Conservation (phyloP, 2,888 invertebrate genomes). For the Drosophila melanosoma region DNA sequence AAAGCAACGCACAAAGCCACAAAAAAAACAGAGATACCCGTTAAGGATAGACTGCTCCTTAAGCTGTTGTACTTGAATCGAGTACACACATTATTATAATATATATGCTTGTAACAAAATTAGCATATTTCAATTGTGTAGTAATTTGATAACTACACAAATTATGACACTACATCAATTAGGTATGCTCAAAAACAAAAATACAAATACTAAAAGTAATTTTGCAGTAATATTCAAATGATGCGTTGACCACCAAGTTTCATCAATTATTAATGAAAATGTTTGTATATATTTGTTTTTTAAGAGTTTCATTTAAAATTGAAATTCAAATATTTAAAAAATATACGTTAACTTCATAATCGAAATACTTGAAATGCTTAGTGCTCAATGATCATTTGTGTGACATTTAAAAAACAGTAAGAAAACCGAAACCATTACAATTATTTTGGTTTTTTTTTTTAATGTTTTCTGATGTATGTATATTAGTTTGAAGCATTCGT, state of each 20-base stretch:
- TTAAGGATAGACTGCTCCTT: conserved; percentile 9
- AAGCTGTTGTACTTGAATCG: conserved; percentile 43
- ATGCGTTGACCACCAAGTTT: conserved; percentile 33
- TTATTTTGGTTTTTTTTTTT: conserved; percentile 46
- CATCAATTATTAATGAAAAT: too few relatives aligned
- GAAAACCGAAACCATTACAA: conserved; percentile 43
- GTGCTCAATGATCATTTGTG: conserved; percentile 40
- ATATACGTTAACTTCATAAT: background rate
- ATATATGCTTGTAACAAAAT: conserved; percentile 39
- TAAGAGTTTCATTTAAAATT: background rate
- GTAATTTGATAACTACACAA: conserved; percentile 50
- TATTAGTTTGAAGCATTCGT: conserved; percentile 74
- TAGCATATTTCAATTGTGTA: conserved; percentile 41
- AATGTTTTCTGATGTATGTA: conserved; percentile 35
- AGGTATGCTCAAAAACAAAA: conserved; percentile 28
- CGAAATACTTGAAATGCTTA: conserved; percentile 5
- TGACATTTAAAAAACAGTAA: conserved; percentile 7
- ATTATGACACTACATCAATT: conserved; percentile 49
- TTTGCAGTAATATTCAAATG: conserved; percentile 31
- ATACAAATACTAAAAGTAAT: conserved; percentile 20
- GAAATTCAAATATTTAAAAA: background rate
- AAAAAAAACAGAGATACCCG: conserved; percentile 13
- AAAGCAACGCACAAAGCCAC: conserved; percentile 55
- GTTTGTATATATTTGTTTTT: background rate
- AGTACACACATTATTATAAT: conserved; percentile 31